These are phyloP conservation scores for Prochilodus magdalenae DNA, from an alignment of 2,113 vertebrate genomes.

Conservation along the genomic window DNA sequence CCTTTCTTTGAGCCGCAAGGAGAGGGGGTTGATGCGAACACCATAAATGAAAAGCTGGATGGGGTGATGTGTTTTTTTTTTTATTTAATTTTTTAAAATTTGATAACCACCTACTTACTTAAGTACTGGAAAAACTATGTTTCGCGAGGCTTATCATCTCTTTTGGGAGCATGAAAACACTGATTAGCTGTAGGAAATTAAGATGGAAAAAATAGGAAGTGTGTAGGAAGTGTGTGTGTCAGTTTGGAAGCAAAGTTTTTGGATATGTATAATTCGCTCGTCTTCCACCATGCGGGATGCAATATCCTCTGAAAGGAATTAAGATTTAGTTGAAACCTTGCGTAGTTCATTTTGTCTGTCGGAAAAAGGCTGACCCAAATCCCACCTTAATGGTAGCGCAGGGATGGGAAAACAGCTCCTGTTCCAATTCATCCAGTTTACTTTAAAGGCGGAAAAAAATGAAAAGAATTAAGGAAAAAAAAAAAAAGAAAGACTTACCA, in stretches of 20 bases:
- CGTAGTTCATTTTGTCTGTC: neutral
- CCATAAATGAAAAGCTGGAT: slow-evolving; percentile 27
- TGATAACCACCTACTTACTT: slow-evolving; percentile 43
- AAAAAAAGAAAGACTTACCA: neutral
- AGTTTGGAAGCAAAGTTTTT: neutral
- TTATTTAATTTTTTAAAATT: neutral
- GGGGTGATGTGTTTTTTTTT: slow-evolving; percentile 1
- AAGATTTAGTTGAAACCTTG: neutral
- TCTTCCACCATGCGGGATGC: neutral
- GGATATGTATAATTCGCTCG: neutral
- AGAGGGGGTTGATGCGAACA: slow-evolving; percentile 5
- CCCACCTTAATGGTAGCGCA: neutral
- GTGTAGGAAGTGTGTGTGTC: slow-evolving; percentile 7
- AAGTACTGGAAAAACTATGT: slow-evolving; percentile 28
- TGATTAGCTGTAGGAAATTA: slow-evolving; percentile 38
- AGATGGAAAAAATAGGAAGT: slow-evolving; percentile 16
- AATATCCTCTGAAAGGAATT: neutral
- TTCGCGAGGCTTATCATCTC: slow-evolving; percentile 29
- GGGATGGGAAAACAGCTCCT: neutral
- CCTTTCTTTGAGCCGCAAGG: neutral
- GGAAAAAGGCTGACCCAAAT: neutral
- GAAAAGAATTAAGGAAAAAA: neutral
- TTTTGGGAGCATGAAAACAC: slow-evolving; percentile 32
- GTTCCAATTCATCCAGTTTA: neutral
- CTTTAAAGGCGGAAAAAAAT: neutral